Conservation (phyloP, 2,797 vertebrate genomes). For the Micropoecilia bifurca region DNA sequence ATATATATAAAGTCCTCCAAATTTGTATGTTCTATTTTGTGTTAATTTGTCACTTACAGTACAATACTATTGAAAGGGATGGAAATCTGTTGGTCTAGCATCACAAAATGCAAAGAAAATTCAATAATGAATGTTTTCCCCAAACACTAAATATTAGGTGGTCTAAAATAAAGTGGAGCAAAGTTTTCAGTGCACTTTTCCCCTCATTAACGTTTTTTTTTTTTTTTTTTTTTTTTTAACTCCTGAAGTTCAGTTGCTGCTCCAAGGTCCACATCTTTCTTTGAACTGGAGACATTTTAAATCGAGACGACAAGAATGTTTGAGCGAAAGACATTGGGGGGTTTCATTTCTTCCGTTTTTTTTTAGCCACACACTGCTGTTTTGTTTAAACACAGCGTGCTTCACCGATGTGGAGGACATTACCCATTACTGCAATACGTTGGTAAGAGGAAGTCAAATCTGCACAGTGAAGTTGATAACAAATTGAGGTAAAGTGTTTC, state of each 20-base stretch:
- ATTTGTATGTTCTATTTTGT: neutral
- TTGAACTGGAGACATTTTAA: neutral
- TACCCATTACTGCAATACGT: slow-evolving; percentile 38
- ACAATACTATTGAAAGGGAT: neutral
- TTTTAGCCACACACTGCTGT: neutral
- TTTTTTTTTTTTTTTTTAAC: neutral
- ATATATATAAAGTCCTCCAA: neutral
- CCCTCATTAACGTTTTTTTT: neutral
- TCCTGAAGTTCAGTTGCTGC: neutral
- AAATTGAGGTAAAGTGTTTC: slow-evolving; percentile 41
- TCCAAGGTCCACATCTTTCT: neutral
- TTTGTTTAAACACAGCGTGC: slow-evolving; percentile 32
- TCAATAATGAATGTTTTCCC: neutral
- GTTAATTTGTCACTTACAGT: neutral
- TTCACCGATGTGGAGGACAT: slow-evolving; percentile 58
- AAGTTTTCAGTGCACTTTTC: neutral
- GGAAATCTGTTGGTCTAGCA: neutral
- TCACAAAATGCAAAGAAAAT: neutral
- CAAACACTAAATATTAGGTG: neutral
- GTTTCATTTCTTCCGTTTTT: neutral
- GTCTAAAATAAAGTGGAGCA: neutral
- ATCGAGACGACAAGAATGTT: neutral
- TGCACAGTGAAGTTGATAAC: slow-evolving; percentile 45
- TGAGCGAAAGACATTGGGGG: neutral
- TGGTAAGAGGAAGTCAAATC: slow-evolving; percentile 46